Evolutionary conservation across 2,113 vertebrate genomes (phyloP).

Genomic region (Peromyscus maniculatus): DNA sequence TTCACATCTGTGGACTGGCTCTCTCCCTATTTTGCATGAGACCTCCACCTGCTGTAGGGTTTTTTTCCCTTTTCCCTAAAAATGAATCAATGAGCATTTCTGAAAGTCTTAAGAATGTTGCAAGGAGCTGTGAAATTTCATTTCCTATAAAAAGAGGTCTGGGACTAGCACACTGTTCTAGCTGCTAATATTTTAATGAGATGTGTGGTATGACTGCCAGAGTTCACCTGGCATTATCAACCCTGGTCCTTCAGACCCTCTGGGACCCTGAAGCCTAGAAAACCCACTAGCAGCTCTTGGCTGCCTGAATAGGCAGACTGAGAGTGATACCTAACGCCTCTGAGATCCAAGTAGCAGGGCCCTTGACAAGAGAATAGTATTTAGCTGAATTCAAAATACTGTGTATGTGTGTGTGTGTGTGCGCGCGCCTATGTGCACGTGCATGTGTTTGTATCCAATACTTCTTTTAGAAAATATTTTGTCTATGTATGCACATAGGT

Average conservation of each 20-base stretch:
- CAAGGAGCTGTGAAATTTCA: not conserved
- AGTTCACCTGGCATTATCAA: not conserved
- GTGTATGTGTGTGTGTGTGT: not conserved
- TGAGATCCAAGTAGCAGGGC: not conserved
- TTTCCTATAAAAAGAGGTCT: not conserved
- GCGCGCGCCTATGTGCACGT: no score
- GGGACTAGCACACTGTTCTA: not conserved
- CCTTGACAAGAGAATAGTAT: not conserved
- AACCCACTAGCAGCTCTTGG: not conserved
- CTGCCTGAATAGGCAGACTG: not conserved
- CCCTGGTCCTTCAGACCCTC: not conserved
- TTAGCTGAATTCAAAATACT: not conserved
- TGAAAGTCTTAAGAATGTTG: not conserved
- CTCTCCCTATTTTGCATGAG: conserved; percentile 36
- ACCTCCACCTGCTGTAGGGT: conserved; percentile 66
- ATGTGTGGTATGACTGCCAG: not conserved
- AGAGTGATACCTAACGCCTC: not conserved
- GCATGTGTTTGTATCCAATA: not conserved
- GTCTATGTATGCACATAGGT: no score
- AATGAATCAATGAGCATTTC: conserved; percentile 55
- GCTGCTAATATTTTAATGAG: not conserved
- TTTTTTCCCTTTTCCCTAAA: conserved; percentile 60
- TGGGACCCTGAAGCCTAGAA: not conserved
- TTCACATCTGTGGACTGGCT: conserved; percentile 20
- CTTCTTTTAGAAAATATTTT: not conserved